Evolutionary conservation across 2,113 vertebrate species (phyloP).

Genomic region (Cyanistes caeruleus): DNA sequence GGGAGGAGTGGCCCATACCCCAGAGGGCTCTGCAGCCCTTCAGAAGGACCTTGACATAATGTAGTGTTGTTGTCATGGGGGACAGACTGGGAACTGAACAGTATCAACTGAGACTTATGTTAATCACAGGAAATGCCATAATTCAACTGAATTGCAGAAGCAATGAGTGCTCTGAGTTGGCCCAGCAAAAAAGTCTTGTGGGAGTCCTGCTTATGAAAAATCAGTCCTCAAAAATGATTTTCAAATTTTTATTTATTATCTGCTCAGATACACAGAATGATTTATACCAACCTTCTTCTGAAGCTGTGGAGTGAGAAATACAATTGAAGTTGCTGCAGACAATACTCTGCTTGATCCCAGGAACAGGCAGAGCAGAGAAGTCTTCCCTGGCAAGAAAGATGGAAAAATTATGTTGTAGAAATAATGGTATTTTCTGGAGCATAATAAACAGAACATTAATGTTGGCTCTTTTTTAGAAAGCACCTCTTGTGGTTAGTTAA

Average conservation of each 20-base stretch:
- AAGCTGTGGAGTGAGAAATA: background rate
- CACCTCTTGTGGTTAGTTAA: background rate
- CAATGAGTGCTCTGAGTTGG: rapidly evolving
- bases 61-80: background rate
- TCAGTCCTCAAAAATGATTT: background rate
- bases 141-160: background rate
- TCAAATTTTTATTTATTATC: background rate
- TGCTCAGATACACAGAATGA: background rate
- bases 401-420: background rate
- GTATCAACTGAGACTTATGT: background rate
- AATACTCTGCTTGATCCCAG: background rate
- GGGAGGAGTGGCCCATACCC: rapidly evolving
- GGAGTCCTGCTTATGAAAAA: background rate
- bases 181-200: background rate
- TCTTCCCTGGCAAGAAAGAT: background rate
- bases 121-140: background rate
- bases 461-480: background rate
- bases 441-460: background rate
- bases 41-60: too few species aligned
- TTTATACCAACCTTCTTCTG: background rate
- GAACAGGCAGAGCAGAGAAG: background rate
- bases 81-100: background rate
- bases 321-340: background rate
- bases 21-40: background rate
- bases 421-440: background rate